A percentile compares a stretch with the other conserved stretches of the same genome.
Evolutionary conservation across 2,113 vertebrate species (phyloP).

Genomic region (Catharus fuscescens): DNA sequence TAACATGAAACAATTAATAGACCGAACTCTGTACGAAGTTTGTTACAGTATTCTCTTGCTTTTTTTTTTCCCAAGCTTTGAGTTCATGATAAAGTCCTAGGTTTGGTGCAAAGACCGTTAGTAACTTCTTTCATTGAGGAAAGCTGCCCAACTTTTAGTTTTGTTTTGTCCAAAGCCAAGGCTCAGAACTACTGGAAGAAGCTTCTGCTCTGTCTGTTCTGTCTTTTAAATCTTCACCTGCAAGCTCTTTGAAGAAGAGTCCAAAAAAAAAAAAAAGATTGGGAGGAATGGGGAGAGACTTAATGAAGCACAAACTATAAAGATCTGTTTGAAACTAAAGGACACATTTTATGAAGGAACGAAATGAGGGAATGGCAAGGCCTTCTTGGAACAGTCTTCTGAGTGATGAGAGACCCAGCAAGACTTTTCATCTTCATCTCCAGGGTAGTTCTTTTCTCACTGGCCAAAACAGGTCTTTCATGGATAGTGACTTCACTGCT

Average conservation of each 20-base stretch:
- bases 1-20: conserved; percentile 99
- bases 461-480: conserved; percentile 86
- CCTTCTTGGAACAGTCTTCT: conserved; percentile 87
- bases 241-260: conserved; percentile 93
- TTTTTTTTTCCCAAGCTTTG: conserved; percentile 78
- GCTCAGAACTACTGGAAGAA: conserved; percentile 87
- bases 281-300: conserved; percentile 76
- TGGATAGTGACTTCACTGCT: conserved; percentile 82
- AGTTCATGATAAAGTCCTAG: conserved; percentile 88
- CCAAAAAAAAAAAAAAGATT: conserved; percentile 74
- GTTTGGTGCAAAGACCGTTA: conserved; percentile 91
- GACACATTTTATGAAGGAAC: conserved; percentile 91
- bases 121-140: conserved; percentile 79
- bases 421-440: conserved; percentile 77
- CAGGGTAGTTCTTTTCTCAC: conserved; percentile 84
- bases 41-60: conserved; percentile 99
- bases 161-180: conserved; percentile 82
- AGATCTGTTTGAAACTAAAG: conserved; percentile 90
- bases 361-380: conserved; percentile 86
- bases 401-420: conserved; percentile 78
- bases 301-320: conserved; percentile 92
- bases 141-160: conserved; percentile 81
- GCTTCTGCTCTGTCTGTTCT: conserved; percentile 86
- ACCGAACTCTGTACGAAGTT: conserved; percentile 99
- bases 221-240: conserved; percentile 87